Base-by-base conservation (phyloP, 2,888 invertebrate genomes). In the Zaprionus bogoriensis region DNA sequence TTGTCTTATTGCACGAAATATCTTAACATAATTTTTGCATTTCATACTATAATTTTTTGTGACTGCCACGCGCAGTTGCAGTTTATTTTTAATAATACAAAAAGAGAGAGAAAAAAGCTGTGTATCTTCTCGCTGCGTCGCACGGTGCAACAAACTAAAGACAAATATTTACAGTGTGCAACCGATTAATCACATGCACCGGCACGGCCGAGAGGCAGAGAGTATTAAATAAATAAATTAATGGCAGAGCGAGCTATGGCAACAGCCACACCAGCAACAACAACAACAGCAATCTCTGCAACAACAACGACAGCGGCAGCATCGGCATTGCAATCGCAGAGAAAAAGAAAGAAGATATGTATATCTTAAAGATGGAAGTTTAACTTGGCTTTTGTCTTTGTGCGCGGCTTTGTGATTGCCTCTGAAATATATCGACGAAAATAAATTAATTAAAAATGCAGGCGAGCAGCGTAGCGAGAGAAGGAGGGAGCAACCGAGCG, bases 121-220 rank as follows among this genome's bases (percentile, higher is more conserved):
- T 25, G 25, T 55, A 32, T 59, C 32, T 2, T 42, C 12, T 0
- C 7, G 9, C 36, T n/a, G 38, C 7, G 42, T 36, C 48, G 12
- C 20, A 17, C 46, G 42, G 73, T 77, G 88, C 84, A 87, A 74
- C 74, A 88, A 87, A 87, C 88, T 79, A 68, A 81, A 87, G 75
- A 85, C 86, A 86, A 86, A 88, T 86, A 88, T 86, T 86, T 86
- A 88, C 87, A 88, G 79, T 82, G 77, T 85, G 79, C 80, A 70
- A 65, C 63, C 87, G 83, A 85, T 85, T 85, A 85, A 85, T 85
- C 88, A 86, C 73, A 69, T 72, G 67, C 71, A 69, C 54, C 28
- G 9, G 25, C 36, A 19, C 20, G 14, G 17, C 41, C 23, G 19
- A 2, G 27, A 36, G 6, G 14, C 58, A 67, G 42, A 64, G 66